Conservation (phyloP, 2,797 vertebrate species). For the Poeciliopsis paucimaculata region DNA sequence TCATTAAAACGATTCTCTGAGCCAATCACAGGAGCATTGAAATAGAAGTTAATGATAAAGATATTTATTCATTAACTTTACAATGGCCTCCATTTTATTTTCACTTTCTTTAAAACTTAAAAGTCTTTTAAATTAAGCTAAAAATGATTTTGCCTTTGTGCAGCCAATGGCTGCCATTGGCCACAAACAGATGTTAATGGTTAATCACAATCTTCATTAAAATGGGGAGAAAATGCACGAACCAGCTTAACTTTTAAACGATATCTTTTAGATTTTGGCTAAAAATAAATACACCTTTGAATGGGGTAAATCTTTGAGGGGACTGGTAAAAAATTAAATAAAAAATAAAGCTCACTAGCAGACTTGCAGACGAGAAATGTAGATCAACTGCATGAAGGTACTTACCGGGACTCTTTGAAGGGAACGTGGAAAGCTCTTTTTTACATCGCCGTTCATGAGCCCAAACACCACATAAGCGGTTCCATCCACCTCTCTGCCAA, state of each 20-base stretch:
- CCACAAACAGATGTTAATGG: background rate
- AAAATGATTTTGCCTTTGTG: no score
- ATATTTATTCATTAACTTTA: background rate
- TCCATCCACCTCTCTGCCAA: constrained; percentile 67
- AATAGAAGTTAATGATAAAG: background rate
- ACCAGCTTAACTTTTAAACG: background rate
- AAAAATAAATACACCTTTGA: background rate
- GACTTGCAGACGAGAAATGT: background rate
- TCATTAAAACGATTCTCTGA: background rate
- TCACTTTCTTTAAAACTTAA: no score
- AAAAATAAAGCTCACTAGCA: background rate
- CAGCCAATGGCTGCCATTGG: no score
- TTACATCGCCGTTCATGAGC: constrained; percentile 34
- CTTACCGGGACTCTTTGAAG: constrained; percentile 65
- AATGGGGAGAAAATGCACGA: background rate
- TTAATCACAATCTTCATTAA: background rate
- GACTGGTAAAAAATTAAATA: background rate
- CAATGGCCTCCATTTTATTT: no score
- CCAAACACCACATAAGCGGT: constrained; percentile 74
- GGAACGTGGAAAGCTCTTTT: constrained; percentile 57
- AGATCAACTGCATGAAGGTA: background rate
- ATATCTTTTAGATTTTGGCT: background rate
- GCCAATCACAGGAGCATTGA: background rate
- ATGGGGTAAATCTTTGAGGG: background rate
- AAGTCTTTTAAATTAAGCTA: no score